phyloP scores from a whole-genome alignment of 1,140 invertebrate species.

The Meloidogyne chitwoodi region DNA sequence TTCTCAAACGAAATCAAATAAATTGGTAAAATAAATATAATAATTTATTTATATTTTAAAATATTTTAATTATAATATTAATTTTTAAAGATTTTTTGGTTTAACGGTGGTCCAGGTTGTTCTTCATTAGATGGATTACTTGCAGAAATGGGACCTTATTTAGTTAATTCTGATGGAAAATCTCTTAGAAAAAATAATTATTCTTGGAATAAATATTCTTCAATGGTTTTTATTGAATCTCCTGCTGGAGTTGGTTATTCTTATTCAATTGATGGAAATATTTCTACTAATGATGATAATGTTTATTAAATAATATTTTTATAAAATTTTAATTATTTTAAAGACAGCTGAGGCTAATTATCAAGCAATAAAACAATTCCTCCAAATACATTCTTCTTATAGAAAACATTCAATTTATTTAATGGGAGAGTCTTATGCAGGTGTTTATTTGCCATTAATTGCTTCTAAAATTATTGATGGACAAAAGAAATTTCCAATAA shows the following conservation, averaged over 20 bases:
- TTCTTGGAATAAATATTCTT: constrained; percentile 60
- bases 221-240: constrained; percentile 46
- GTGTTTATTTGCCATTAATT: constrained; percentile 63
- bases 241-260: constrained; percentile 40
- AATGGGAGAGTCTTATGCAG: constrained; percentile 62
- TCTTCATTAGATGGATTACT: constrained; percentile 64
- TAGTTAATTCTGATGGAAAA: constrained; percentile 57
- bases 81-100: constrained; percentile 19
- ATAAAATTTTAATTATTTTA: neutral
- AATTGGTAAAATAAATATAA: neutral
- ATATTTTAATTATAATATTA: neutral
- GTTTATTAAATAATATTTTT: constrained; percentile 6
- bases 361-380: constrained; percentile 63
- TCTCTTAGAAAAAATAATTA: constrained; percentile 46
- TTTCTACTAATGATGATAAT: constrained; percentile 21
- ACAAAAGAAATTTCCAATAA: neutral
- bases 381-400: constrained; percentile 64
- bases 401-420: constrained; percentile 61
- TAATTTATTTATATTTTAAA: neutral
- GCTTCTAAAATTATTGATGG: constrained; percentile 58
- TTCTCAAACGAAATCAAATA: constrained; percentile 60
- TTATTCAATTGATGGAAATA: constrained; percentile 17
- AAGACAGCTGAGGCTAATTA: constrained; percentile 61
- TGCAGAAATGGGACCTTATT: constrained; percentile 65
- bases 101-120: constrained; percentile 64